phyloP scores from a whole-genome alignment of 2,797 vertebrate genomes.

The Zonotrichia albicollis region DNA sequence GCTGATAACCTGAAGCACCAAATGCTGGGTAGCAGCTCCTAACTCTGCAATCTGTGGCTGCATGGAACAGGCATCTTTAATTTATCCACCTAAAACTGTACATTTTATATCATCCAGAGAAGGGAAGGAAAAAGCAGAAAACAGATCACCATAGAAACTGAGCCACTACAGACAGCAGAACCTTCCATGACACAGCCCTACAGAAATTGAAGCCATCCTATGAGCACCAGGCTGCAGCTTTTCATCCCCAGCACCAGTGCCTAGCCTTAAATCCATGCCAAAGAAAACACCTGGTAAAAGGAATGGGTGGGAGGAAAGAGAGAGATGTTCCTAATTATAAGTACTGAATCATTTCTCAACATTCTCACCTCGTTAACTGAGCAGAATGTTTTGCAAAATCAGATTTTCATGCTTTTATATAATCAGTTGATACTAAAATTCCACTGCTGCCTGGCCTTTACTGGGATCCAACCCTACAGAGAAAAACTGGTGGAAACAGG shows the following conservation, averaged over 20 bases:
- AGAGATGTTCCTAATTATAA: conserved; percentile 12
- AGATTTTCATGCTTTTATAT: conserved; percentile 14
- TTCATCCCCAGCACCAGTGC: background rate
- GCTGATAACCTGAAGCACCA: background rate
- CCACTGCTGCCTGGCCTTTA: background rate
- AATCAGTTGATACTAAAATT: background rate
- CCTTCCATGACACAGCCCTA: conserved; percentile 5
- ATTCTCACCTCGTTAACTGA: background rate
- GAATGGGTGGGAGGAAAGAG: background rate
- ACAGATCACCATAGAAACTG: conserved; percentile 65
- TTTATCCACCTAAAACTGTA: background rate
- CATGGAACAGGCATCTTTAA: background rate
- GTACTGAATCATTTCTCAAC: background rate
- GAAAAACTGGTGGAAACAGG: background rate
- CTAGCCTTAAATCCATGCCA: background rate
- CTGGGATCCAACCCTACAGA: background rate
- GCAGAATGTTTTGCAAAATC: conserved; percentile 8
- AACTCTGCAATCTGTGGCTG: background rate
- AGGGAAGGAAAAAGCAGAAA: conserved; percentile 22
- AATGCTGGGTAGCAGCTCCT: background rate
- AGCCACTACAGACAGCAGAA: conserved; percentile 25
- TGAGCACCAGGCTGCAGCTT: background rate
- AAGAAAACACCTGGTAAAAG: conserved; percentile 21
- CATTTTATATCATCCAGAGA: background rate
- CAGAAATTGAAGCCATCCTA: background rate